Evolutionary conservation across 1,140 invertebrate species (phyloP).

Genomic region (Eupristina koningsbergeri): DNA sequence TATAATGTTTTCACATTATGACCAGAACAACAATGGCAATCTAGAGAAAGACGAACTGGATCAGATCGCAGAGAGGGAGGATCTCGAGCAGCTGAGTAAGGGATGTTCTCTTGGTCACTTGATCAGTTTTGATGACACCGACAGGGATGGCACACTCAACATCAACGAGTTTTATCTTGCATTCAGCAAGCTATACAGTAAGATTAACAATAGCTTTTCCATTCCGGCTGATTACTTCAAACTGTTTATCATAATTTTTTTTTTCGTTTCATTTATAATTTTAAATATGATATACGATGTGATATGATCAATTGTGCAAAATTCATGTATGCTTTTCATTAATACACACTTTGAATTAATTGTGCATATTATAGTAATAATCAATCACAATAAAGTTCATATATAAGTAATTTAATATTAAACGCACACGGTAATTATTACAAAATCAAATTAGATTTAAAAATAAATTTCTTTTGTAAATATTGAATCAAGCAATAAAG

Average conservation of each 20-base stretch:
- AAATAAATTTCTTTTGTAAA: too few relatives aligned
- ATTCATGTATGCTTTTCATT: too few relatives aligned
- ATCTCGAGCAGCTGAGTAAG: constrained; percentile 78
- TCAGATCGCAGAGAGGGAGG: constrained; percentile 77
- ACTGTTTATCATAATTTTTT: background rate
- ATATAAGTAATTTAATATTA: too few relatives aligned
- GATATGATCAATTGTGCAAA: too few relatives aligned
- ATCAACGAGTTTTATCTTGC: constrained; percentile 85
- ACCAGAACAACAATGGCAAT: constrained; percentile 81
- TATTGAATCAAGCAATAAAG: too few relatives aligned
- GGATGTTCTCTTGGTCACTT: constrained; percentile 82
- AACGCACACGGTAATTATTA: too few relatives aligned
- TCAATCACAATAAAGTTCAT: too few relatives aligned
- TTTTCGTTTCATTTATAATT: too few relatives aligned
- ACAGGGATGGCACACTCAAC: constrained; percentile 79
- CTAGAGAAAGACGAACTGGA: constrained; percentile 80
- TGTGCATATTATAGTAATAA: too few relatives aligned
- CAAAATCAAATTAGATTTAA: too few relatives aligned
- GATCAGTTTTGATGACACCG: constrained; percentile 81
- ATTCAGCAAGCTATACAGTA: constrained; percentile 85
- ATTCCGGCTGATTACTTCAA: background rate
- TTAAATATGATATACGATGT: too few relatives aligned
- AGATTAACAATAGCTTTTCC: constrained; percentile 56
- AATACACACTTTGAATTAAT: too few relatives aligned
- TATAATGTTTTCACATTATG: constrained; percentile 86